Percentiles rank a stretch among this genome's conserved stretches.
These are phyloP conservation scores for Drosophila quadrilineata DNA, from an alignment of 1,140 invertebrate genomes.

Conservation along the genomic window DNA sequence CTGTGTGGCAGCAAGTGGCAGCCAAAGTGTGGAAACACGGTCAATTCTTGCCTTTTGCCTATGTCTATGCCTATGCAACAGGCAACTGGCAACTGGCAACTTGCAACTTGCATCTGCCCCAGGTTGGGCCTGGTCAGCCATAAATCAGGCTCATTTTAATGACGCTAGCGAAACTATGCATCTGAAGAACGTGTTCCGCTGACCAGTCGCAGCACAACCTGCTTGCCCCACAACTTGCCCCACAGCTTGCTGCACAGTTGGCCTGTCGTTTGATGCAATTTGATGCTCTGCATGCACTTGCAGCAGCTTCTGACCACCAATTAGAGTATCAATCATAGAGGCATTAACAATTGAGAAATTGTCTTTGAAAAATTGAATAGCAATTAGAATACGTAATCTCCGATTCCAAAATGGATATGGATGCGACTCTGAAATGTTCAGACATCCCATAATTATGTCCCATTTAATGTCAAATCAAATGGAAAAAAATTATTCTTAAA, in stretches of 20 bases:
- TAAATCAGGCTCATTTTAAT: conserved; percentile 80
- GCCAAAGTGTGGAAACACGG: conserved; percentile 77
- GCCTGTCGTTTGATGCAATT: too few species aligned
- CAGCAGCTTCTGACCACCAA: conserved; percentile 46
- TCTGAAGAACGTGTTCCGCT: conserved; percentile 73
- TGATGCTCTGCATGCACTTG: background rate
- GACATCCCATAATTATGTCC: conserved; percentile 18
- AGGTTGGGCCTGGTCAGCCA: conserved; percentile 40
- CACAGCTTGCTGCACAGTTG: too few species aligned
- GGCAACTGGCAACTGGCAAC: conserved; percentile 4
- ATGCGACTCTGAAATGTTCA: background rate
- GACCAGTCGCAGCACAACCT: conserved; percentile 21
- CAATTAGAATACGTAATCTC: conserved; percentile 62
- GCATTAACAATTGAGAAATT: conserved; percentile 79
- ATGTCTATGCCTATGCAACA: background rate
- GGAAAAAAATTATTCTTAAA: background rate
- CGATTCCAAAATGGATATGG: conserved; percentile 39
- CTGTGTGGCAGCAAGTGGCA: conserved; percentile 64
- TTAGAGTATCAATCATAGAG: conserved; percentile 74
- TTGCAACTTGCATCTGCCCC: conserved; percentile 4
- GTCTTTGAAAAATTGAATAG: conserved; percentile 69
- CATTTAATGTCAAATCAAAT: conserved; percentile 26
- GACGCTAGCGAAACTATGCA: conserved; percentile 74
- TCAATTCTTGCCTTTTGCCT: conserved; percentile 42
- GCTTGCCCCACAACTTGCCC: conserved; percentile 3